A percentile compares a stretch with the other conserved stretches of the same genome.
These are phyloP conservation scores for Eubasilissa splendida DNA, from an alignment of 2,888 invertebrate genomes.

Conservation along the genomic window DNA sequence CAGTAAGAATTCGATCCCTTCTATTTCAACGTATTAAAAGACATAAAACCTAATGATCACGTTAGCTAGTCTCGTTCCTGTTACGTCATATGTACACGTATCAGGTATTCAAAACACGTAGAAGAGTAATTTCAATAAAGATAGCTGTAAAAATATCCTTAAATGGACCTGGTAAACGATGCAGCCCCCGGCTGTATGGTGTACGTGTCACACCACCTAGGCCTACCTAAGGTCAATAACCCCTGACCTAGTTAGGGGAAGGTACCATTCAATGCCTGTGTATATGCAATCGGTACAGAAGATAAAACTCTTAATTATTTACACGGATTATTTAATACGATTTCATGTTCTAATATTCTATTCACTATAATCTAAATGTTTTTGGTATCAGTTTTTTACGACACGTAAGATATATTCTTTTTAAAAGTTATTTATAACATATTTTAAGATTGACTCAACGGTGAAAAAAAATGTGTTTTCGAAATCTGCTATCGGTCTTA, in stretches of 20 bases:
- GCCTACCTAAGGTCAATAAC: conserved; percentile 33
- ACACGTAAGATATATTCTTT: too few relatives aligned
- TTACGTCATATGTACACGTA: background rate
- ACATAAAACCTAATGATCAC: too few relatives aligned
- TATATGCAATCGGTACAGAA: conserved; percentile 12
- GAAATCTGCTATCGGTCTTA: too few relatives aligned
- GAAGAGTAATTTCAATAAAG: background rate
- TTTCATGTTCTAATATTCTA: too few relatives aligned
- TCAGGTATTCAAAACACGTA: background rate
- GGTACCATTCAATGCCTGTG: conserved; percentile 32
- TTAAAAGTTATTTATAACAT: too few relatives aligned
- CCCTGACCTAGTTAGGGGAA: conserved; percentile 31
- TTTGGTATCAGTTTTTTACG: too few relatives aligned
- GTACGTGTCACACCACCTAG: background rate
- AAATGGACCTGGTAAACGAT: background rate
- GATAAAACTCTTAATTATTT: background rate
- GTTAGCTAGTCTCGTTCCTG: too few relatives aligned
- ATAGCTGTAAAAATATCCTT: background rate
- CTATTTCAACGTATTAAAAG: too few relatives aligned
- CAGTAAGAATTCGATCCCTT: too few relatives aligned
- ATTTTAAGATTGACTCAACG: too few relatives aligned
- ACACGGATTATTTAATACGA: background rate
- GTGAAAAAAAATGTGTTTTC: too few relatives aligned
- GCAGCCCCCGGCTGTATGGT: background rate
- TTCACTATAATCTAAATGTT: too few relatives aligned